A percentile compares a stretch with the other conserved stretches of the same genome.
These are phyloP conservation scores for Saccostrea cuccullata DNA, from an alignment of 1,140 invertebrate genomes.

Conservation along the genomic window DNA sequence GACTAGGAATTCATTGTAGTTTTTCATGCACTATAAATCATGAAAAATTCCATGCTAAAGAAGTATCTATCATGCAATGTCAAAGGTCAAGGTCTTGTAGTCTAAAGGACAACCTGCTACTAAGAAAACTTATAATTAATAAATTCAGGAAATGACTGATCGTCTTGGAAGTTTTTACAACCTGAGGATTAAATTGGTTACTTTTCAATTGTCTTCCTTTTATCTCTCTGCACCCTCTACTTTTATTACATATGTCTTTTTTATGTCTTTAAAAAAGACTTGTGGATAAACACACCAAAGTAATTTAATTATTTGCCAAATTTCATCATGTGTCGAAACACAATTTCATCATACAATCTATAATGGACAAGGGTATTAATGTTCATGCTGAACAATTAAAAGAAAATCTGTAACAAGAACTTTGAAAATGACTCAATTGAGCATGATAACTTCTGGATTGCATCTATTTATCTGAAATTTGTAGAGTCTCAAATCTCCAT, in stretches of 20 bases:
- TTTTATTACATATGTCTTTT: too few relatives aligned
- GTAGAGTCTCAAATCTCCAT: constrained; percentile 15
- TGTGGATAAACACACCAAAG: not conserved
- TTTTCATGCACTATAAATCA: not conserved
- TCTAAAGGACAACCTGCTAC: not conserved
- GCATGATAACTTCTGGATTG: not conserved
- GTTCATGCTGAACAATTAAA: not conserved
- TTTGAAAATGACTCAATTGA: not conserved
- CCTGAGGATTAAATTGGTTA: not conserved
- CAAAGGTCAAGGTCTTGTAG: constrained; percentile 27
- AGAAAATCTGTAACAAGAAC: not conserved
- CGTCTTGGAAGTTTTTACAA: constrained; percentile 1
- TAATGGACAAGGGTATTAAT: not conserved
- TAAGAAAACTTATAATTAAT: not conserved
- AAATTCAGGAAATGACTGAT: not conserved
- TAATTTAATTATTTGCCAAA: not conserved
- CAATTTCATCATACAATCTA: constrained; percentile 12
- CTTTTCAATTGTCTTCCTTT: not conserved
- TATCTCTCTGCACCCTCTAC: not conserved
- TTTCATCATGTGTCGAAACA: not conserved
- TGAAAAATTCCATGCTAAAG: not conserved
- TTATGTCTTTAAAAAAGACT: too few relatives aligned
- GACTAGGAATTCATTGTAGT: not conserved
- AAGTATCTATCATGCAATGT: not conserved
- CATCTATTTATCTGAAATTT: not conserved